Conservation (phyloP, 2,797 vertebrate species). For the Sebastes kiyomatsui region DNA sequence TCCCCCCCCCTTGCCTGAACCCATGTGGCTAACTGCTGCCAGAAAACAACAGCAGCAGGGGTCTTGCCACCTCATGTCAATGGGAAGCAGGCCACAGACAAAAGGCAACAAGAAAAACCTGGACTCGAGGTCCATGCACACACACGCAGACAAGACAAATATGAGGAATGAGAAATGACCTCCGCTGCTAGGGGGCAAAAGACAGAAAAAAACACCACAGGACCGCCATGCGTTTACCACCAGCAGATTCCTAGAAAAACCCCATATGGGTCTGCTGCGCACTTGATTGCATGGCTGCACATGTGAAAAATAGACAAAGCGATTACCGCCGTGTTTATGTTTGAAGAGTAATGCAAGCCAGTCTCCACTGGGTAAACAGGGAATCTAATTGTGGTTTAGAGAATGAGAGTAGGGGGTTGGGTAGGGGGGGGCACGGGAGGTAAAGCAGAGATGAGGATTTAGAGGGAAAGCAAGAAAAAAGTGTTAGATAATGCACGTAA, state of each 20-base stretch:
- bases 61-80: constrained; percentile 68
- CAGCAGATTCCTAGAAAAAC: constrained; percentile 74
- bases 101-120: constrained; percentile 68
- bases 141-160: constrained; percentile 65
- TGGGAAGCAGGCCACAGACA: constrained; percentile 73
- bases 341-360: constrained; percentile 80
- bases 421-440: constrained; percentile 47
- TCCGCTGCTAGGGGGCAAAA: constrained; percentile 59
- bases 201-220: constrained; percentile 63
- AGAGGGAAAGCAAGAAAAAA: constrained; percentile 18
- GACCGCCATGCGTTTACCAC: constrained; percentile 68
- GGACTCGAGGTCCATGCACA: constrained; percentile 32
- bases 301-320: constrained; percentile 83
- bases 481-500: constrained; percentile 5
- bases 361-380: constrained; percentile 79
- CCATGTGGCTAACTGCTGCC: constrained; percentile 64
- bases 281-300: constrained; percentile 81
- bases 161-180: constrained; percentile 68
- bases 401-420: constrained; percentile 44
- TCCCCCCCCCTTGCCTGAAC: constrained; percentile 40
- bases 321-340: constrained; percentile 80
- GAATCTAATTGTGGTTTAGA: constrained; percentile 78
- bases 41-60: constrained; percentile 70
- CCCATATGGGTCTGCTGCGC: constrained; percentile 66
- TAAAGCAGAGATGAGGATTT: constrained; percentile 49